Evolutionary conservation across 2,888 invertebrate species (phyloP).

Genomic region (Apoderus coryli): DNA sequence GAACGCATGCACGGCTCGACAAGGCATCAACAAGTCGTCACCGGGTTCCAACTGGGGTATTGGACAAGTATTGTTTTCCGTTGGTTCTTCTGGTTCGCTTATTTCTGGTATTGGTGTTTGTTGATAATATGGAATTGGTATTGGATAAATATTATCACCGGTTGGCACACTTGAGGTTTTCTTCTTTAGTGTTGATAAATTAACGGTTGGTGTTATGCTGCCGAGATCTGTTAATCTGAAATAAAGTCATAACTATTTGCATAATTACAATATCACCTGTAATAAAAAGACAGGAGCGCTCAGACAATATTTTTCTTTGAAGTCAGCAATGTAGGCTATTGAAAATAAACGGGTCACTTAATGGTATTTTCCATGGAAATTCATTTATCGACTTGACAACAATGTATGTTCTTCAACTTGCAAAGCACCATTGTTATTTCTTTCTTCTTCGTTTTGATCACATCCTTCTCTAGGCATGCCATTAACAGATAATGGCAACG

Average conservation of each 20-base stretch:
- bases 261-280: too few species aligned
- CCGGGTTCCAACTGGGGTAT: constrained; percentile 47
- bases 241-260: constrained; percentile 18
- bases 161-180: constrained; percentile 42
- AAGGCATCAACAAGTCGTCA: constrained; percentile 45
- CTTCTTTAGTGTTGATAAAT: constrained; percentile 36
- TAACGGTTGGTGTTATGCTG: constrained; percentile 39
- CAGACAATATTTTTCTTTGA: too few species aligned
- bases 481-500: too few species aligned
- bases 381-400: too few species aligned
- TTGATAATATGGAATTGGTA: constrained; percentile 26
- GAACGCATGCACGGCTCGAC: constrained; percentile 21
- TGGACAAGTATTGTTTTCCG: constrained; percentile 23
- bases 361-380: too few species aligned
- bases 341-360: too few species aligned
- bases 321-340: too few species aligned
- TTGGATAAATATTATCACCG: constrained; percentile 32
- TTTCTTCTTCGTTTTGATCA: too few species aligned
- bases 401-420: too few species aligned
- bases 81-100: constrained; percentile 22
- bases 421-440: too few species aligned
- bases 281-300: too few species aligned
- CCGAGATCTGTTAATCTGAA: constrained; percentile 71
- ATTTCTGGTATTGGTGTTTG: constrained; percentile 23
- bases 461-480: too few species aligned